Base-by-base conservation (phyloP, 2,113 vertebrate species). In the Forbesichthys papilliferus region DNA sequence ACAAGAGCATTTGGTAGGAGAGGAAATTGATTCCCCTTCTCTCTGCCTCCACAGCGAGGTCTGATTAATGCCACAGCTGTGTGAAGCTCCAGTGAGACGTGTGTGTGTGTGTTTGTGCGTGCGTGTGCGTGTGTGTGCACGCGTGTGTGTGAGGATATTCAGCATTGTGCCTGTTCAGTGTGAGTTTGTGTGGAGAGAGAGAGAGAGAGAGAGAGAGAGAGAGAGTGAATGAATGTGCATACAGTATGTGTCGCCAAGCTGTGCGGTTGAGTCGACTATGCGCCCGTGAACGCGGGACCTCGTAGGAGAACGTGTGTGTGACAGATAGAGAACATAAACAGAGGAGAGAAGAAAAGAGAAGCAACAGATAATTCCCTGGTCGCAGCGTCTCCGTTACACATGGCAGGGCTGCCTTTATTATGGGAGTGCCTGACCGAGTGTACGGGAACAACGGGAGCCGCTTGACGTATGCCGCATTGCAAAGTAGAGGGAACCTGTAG, bases 1-100 rank as follows among this genome's bases (percentile, higher is more conserved):
- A 36, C 36, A 27, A 57, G 66, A 49, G 56, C 9, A 16, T 53
- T 59, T 6, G 66, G 66, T 36, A 60, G 18, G 34, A 69, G 34
- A 48, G 66, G 66, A 68, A 68, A 68, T 68, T 68, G 66, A 59
- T 68, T 68, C 66, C 56, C 66, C 66, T n/a, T 60, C 66, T 68
- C 33, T 60, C 48, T 48, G 14, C 56, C 55, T 34, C 47, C 47
- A 49, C 56, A 34, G 36, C 47, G 55, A 47, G 42, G 36, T 60
- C 66, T 68, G 66, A 68, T 60, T 68, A 59, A 68, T 68, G 56
- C 66, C 66, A 34, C 1, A 49, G 56, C 66, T 68, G 12, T 68
- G 56, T 60, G 66, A 52, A 68, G 54, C 9, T 8, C 55, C 66
- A 49, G 47, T 56, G 55, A 68, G 55, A 33, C 11, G 46, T 46